phyloP scores from a whole-genome alignment of 2,888 invertebrate species.

The Cyrtodaria siliqua region DNA sequence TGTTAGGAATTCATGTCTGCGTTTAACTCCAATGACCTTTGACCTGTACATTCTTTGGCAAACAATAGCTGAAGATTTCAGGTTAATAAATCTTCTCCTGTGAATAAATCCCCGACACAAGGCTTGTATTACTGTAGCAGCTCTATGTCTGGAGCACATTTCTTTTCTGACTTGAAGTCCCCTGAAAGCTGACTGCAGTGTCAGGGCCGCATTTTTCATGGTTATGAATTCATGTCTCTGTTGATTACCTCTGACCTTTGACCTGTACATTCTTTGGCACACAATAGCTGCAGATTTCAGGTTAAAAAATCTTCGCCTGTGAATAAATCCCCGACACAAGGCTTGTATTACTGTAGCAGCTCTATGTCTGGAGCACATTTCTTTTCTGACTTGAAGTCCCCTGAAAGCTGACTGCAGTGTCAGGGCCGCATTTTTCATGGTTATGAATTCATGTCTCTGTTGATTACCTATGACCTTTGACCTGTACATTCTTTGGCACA shows the following conservation, averaged over 20 bases:
- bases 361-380: slow-evolving; percentile 7
- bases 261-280: slow-evolving; percentile 58
- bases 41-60: slow-evolving; percentile 32
- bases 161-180: slow-evolving; percentile 51
- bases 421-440: not conserved
- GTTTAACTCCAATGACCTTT: slow-evolving; percentile 20
- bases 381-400: not conserved
- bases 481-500: slow-evolving; percentile 19
- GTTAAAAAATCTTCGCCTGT: not conserved
- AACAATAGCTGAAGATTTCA: slow-evolving; percentile 56
- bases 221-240: slow-evolving; percentile 25
- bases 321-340: slow-evolving; percentile 8
- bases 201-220: not conserved
- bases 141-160: slow-evolving; percentile 8
- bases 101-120: not conserved
- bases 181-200: not conserved
- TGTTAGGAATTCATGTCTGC: not conserved
- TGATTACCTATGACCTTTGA: slow-evolving; percentile 8
- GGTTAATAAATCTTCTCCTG: not conserved
- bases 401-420: slow-evolving; percentile 32
- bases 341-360: slow-evolving; percentile 69
- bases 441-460: not conserved
- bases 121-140: not conserved
- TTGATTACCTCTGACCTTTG: slow-evolving; percentile 42
- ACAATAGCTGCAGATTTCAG: not conserved